Base-by-base conservation (phyloP, 2,888 invertebrate genomes). In the Harpalus rubripes region DNA sequence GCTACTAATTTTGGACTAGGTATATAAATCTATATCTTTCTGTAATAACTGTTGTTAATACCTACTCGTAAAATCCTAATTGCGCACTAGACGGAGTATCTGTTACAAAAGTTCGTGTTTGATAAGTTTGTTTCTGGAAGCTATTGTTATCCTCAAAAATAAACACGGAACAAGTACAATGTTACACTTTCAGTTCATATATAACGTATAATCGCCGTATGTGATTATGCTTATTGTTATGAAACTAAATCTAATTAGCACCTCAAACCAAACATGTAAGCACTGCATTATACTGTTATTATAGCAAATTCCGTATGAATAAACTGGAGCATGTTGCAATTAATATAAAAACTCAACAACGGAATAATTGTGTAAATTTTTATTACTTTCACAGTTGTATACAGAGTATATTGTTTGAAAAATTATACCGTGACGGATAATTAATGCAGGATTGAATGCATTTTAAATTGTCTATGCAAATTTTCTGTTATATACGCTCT, bases 111-210 rank as follows among this genome's bases (percentile, higher is more conserved):
- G 63, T 63, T 63, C 63, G 32, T 63, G 22, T 63, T 63, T 63
- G 63, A 63, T 63, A 63, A 61, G 61, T 61, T 61, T 63, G 63
- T 63, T 63, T 26, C 63, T 63, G 12, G 26, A 6, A 63, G 63
- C 63, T 8, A 63, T 63, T 63, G 63, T 63, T 63, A 26, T 26
- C 63, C 68, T 16, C 68, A 41, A 72, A 72, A 72, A 41, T 72
- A 41, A 41, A 72, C 68, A 72, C 68, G 68, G 16, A 72, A 72
- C 32, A n/a, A 32, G 10, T 4, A 65, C 68, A 72, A 41, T 72
- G 41, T 72, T 41, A 72, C 68, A 41, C 68, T 72, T 72, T 41
- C 68, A 41, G 68, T 41, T 72, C 39, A 72, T 41, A 72, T 72
- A 15, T 41, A 72, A 72, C 16, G 18, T 16, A 41, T 41, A 41